These are phyloP conservation scores for Hirtodrosophila confusa DNA, from an alignment of 2,888 invertebrate species.

Conservation along the genomic window DNA sequence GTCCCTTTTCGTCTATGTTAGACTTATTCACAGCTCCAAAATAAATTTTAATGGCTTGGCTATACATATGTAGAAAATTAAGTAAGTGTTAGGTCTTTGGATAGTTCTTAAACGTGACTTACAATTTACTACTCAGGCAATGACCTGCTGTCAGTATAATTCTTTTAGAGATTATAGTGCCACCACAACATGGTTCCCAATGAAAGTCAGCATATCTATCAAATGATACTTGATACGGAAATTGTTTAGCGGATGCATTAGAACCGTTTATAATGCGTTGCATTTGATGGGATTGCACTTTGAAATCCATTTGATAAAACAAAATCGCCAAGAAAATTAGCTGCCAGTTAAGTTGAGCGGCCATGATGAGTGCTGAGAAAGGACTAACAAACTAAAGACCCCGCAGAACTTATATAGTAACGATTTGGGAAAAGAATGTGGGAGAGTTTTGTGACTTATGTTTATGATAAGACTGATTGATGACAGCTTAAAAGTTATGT, in stretches of 20 bases:
- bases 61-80: too few species aligned
- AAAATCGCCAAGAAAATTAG: background rate
- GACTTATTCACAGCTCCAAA: slow-evolving; percentile 17
- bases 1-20: slow-evolving; percentile 9
- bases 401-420: background rate
- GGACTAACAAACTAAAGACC: background rate
- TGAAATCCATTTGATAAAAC: background rate
- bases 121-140: background rate
- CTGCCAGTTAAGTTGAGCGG: background rate
- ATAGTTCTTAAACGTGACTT: background rate
- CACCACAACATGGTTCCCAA: background rate
- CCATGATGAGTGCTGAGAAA: background rate
- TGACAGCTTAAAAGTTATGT: slow-evolving; percentile 26
- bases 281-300: background rate
- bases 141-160: slow-evolving; percentile 32
- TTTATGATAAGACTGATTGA: background rate
- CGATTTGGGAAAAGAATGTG: background rate
- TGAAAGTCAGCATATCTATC: background rate
- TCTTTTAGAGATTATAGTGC: slow-evolving; percentile 16
- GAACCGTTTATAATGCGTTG: slow-evolving; percentile 14
- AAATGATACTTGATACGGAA: slow-evolving; percentile 24
- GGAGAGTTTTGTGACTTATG: background rate
- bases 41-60: slow-evolving; percentile 2
- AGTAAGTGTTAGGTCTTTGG: too few species aligned
- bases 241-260: slow-evolving; percentile 15